phyloP scores from a whole-genome alignment of 2,797 vertebrate genomes.

The Erithacus rubecula region DNA sequence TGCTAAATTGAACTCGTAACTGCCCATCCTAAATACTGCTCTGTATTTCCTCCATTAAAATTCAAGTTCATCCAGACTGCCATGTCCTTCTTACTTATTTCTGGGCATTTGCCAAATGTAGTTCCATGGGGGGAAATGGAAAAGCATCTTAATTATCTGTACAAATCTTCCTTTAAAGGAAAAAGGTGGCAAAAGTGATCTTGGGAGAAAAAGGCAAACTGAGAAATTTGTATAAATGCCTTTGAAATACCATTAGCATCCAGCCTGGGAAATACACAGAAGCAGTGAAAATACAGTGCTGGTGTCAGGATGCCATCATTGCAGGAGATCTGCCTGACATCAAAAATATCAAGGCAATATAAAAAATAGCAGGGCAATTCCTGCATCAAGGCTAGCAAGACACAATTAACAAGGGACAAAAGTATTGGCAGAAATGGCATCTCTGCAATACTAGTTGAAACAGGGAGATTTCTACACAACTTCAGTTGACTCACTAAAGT shows the following conservation, averaged over 20 bases:
- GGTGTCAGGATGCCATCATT: background rate
- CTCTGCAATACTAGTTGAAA: background rate
- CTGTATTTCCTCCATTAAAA: background rate
- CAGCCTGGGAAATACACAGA: background rate
- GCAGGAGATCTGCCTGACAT: background rate
- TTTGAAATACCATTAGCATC: background rate
- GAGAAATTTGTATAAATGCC: background rate
- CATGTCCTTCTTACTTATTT: background rate
- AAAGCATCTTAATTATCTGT: background rate
- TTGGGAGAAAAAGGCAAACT: background rate
- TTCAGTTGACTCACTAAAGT: background rate
- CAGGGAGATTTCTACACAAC: background rate
- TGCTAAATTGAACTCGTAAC: background rate
- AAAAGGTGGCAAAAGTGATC: background rate
- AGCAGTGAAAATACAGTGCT: background rate
- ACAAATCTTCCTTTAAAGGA: background rate
- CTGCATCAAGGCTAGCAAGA: background rate
- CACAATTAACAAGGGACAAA: background rate
- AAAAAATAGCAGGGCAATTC: background rate
- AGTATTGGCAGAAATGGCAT: background rate
- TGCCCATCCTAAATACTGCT: background rate
- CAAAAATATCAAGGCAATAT: background rate
- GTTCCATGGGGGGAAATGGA: background rate
- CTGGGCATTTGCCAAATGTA: background rate
- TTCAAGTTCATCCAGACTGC: background rate